phyloP scores from a whole-genome alignment of 2,113 vertebrate species.

The Heptranchias perlo region DNA sequence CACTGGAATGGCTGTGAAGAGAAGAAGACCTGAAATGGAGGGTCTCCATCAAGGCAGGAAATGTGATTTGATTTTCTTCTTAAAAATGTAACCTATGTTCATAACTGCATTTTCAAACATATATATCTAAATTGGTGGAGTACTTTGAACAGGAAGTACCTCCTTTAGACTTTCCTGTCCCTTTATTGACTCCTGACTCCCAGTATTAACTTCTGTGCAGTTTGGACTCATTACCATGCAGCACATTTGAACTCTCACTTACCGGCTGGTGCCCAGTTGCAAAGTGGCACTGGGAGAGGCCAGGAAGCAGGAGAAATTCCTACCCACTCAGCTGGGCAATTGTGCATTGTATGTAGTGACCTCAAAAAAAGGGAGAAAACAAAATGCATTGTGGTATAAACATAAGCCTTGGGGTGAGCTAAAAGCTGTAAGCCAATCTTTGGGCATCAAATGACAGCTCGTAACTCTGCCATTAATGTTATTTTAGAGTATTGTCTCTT shows the following conservation, averaged over 20 bases:
- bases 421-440: neutral
- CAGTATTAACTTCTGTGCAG: neutral
- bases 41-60: neutral
- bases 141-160: neutral
- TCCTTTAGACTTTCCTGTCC: neutral
- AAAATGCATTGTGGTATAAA: neutral
- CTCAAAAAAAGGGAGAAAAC: neutral
- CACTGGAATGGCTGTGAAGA: too few relatives aligned
- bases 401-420: neutral
- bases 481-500: neutral
- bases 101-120: neutral
- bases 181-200: neutral
- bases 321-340: neutral
- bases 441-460: neutral
- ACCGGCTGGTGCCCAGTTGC: neutral
- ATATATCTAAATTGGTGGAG: neutral
- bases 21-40: too few relatives aligned
- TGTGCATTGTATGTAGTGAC: neutral
- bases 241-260: neutral
- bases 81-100: neutral
- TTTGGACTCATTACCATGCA: neutral
- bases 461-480: neutral
- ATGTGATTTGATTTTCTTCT: neutral
- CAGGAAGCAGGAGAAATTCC: neutral
- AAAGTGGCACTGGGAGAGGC: neutral